Evolutionary conservation across 92 coral and sea anemone genomes (phyloP).

Genomic region (Zoanthus sansibaricus): DNA sequence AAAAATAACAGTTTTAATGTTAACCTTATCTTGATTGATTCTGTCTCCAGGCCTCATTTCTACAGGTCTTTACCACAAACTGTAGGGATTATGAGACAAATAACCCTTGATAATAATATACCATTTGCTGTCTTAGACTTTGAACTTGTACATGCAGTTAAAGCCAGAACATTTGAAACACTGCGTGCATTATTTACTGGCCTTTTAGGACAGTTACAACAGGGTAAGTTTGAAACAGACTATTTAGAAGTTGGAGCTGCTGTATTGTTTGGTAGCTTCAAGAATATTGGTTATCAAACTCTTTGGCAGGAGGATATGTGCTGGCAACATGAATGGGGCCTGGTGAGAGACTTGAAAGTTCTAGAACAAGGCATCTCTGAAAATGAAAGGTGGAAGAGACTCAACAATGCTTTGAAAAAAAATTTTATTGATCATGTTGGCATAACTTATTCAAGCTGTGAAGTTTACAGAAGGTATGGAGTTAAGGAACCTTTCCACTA

Average conservation of each 20-base stretch:
- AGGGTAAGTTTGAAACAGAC: constrained; percentile 16
- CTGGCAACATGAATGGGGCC: constrained; percentile 67
- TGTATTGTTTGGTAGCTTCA: constrained; percentile 56
- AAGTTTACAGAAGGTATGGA: constrained; percentile 48
- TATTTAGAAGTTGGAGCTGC: constrained; percentile 44
- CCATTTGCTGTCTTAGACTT: too few relatives aligned
- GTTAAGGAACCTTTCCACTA: constrained; percentile 46
- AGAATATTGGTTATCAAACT: constrained; percentile 74
- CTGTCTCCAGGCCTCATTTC: constrained; percentile 89
- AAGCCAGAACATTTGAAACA: too few relatives aligned
- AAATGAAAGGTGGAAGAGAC: constrained; percentile 54
- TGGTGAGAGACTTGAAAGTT: constrained; percentile 53
- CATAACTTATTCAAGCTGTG: constrained; percentile 73
- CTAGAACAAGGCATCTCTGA: constrained; percentile 30
- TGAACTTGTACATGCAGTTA: too few relatives aligned
- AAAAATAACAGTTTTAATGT: constrained; percentile 66
- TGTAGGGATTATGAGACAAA: constrained; percentile 64
- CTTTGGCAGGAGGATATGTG: constrained; percentile 80
- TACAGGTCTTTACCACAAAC: constrained; percentile 86
- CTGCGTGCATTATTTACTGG: too few relatives aligned
- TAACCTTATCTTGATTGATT: constrained; percentile 76
- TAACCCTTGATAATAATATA: constrained; percentile 20
- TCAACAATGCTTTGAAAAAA: constrained; percentile 41
- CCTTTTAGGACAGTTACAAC: too few relatives aligned
- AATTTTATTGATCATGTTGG: constrained; percentile 69